Conservation (phyloP, 2,113 vertebrate species). For the Microtus ochrogaster region DNA sequence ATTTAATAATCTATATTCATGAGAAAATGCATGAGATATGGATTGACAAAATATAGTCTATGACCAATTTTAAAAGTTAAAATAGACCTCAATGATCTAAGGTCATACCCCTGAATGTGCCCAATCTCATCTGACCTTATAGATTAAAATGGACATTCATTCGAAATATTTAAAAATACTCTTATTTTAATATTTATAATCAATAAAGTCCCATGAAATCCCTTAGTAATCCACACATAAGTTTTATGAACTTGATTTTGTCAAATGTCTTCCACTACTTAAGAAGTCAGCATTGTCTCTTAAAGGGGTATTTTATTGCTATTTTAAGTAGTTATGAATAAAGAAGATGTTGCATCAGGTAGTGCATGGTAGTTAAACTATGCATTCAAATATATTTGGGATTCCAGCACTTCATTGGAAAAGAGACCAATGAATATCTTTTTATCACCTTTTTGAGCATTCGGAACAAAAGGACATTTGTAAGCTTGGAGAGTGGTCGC, state of each 20-base stretch:
- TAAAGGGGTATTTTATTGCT: background rate
- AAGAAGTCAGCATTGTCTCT: background rate
- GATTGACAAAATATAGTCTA: background rate
- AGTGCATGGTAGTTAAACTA: background rate
- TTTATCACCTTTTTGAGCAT: background rate
- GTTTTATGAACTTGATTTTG: background rate
- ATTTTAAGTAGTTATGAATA: background rate
- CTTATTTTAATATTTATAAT: background rate
- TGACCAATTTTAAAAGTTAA: background rate
- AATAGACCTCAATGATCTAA: background rate
- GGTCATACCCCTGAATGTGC: too few relatives aligned
- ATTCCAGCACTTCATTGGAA: background rate
- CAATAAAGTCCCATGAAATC: background rate
- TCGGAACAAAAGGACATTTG: background rate
- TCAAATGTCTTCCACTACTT: background rate
- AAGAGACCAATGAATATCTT: background rate
- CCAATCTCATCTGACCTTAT: background rate
- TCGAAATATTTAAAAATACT: background rate
- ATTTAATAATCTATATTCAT: background rate
- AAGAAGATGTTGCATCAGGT: background rate
- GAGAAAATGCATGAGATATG: background rate
- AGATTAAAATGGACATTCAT: conserved; percentile 19
- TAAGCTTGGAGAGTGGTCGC: background rate
- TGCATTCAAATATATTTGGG: background rate
- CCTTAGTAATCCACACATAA: background rate